phyloP scores from a whole-genome alignment of 2,113 vertebrate genomes.

The Nestor notabilis region DNA sequence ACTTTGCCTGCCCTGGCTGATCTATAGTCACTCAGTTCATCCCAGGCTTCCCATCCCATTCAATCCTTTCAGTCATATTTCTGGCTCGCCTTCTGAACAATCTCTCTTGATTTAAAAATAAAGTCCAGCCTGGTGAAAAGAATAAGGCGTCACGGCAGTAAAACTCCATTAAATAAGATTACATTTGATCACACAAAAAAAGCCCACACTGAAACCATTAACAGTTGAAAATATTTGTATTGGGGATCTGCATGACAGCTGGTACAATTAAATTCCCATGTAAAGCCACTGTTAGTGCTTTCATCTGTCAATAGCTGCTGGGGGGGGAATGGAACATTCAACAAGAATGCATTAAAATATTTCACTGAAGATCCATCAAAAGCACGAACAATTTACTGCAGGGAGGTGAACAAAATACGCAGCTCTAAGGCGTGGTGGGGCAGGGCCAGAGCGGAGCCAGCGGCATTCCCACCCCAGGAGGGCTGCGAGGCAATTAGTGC shows the following conservation, averaged over 20 bases:
- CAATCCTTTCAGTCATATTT: background rate
- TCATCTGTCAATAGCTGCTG: background rate
- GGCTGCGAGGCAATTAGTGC: background rate
- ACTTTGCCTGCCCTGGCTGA: background rate
- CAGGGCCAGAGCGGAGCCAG: background rate
- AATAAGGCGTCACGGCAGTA: background rate
- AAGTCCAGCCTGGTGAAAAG: background rate
- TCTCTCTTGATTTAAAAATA: background rate
- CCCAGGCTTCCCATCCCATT: background rate
- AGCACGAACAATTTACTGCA: background rate
- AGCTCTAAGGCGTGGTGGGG: background rate
- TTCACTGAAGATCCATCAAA: background rate
- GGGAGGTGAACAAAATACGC: background rate
- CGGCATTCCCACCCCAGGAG: background rate
- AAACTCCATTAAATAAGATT: conserved; percentile 30
- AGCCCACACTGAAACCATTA: conserved; percentile 1
- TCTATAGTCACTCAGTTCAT: background rate
- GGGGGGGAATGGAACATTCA: background rate
- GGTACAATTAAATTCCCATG: background rate
- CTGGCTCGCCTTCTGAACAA: background rate
- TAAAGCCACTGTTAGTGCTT: background rate
- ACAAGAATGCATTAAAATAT: background rate
- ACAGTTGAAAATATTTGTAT: background rate
- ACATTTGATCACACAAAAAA: background rate
- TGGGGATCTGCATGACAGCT: background rate